Evolutionary conservation across 2,797 vertebrate species (phyloP).

Genomic region (Labeo calbasu): DNA sequence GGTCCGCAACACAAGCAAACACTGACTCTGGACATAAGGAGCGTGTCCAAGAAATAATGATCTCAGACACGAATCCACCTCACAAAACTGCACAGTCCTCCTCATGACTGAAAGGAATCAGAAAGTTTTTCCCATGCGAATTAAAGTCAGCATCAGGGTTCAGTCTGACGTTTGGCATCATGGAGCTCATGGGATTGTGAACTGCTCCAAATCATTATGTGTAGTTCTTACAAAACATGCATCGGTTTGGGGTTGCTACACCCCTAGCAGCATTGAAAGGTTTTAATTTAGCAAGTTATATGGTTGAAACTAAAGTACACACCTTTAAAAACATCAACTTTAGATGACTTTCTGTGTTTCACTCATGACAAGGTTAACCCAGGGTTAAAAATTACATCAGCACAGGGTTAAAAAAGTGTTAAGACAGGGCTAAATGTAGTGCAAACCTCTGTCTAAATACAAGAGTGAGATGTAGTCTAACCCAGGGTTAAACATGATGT

Average conservation of each 20-base stretch:
- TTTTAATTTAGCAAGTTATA: not conserved
- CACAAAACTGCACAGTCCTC: slow-evolving; percentile 22
- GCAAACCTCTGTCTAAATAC: too few species aligned
- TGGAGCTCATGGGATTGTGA: not conserved
- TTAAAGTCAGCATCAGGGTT: not conserved
- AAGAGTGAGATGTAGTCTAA: not conserved
- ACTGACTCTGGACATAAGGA: slow-evolving; percentile 3
- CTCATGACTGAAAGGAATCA: not conserved
- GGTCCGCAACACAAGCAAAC: slow-evolving; percentile 30
- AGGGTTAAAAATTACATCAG: not conserved
- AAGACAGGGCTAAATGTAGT: not conserved
- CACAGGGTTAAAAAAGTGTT: not conserved
- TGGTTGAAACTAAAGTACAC: not conserved
- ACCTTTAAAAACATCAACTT: not conserved
- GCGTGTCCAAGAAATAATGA: not conserved
- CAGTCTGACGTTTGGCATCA: not conserved
- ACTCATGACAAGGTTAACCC: not conserved
- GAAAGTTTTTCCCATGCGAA: not conserved
- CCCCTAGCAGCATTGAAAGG: not conserved
- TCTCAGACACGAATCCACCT: slow-evolving; percentile 4
- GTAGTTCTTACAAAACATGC: too few species aligned
- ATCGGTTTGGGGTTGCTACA: not conserved
- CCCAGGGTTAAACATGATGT: not conserved
- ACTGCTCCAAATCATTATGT: not conserved
- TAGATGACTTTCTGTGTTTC: not conserved